Evolutionary conservation across 2,797 vertebrate genomes (phyloP), one percentile per base, ranked within the genome.

Genomic region (Melopsittacus undulatus): DNA sequence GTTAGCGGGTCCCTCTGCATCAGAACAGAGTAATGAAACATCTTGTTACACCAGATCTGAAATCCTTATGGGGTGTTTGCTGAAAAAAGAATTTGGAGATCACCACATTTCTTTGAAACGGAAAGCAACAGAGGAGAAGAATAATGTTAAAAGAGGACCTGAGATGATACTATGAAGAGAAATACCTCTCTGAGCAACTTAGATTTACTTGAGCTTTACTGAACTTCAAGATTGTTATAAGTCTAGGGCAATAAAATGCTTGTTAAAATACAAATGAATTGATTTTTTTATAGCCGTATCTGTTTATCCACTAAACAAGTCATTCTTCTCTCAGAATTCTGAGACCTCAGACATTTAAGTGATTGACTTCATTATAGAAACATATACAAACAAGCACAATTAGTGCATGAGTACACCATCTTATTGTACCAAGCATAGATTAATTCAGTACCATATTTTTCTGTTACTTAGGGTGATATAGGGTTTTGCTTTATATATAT

Each of bases 171-270:
- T 68, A 14, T 24, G 15, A 63, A 67, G 21, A 92, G 17, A 92
- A 90, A 77, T 13, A 88, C n/a, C 74, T 86, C 59, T 51, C 63
- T 7, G 3, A 21, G 52, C 73, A 21, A 70, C 43, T 21, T 36
- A 90, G 67, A 66, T 82, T 92, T 93, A 89, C 77, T 16, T 85
- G 68, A 82, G 56, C 56, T 92, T 92, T 80, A 73, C 48, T 62
- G 63, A 81, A 77, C 34, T 86, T 87, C 72, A 87, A 83, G 75
- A 87, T 79, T 72, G 30, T 75, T 68, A 34, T 34, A 81, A 75
- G 15, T 59, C 52, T 48, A n/a, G 14, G 4, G 38, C 21, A 82
- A 70, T 51, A 68, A 73, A 90, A 79, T 70, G 45, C 67, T 75
- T 78, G 61, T 89, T 93, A 73, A 87, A 89, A 61, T 69, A 73